A percentile compares a stretch with the other conserved stretches of the same genome.
Evolutionary conservation across 1,140 invertebrate species (phyloP).

Genomic region (Drosophila lini): DNA sequence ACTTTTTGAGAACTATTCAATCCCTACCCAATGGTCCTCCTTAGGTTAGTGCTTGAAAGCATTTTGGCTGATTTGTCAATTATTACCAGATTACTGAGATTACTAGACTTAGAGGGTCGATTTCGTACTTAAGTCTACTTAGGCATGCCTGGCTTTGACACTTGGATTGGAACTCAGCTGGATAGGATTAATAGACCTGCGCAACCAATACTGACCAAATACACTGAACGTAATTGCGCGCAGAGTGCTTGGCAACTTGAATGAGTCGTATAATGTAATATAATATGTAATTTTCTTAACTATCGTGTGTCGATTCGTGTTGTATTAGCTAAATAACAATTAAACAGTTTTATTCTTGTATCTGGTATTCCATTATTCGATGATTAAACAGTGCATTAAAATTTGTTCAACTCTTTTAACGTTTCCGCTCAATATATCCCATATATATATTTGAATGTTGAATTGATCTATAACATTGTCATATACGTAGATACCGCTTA

Average conservation of each 20-base stretch:
- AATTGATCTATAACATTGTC: conserved; percentile 67
- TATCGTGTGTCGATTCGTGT: conserved; percentile 31
- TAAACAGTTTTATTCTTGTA: conserved; percentile 58
- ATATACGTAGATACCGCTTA: conserved; percentile 52
- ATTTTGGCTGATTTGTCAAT: conserved; percentile 41
- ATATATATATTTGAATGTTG: conserved; percentile 46
- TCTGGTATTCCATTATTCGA: conserved; percentile 74
- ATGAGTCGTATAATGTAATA: conserved; percentile 30
- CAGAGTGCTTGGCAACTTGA: conserved; percentile 38
- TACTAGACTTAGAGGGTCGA: conserved; percentile 29
- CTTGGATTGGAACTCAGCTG: conserved; percentile 60
- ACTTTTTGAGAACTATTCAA: background rate
- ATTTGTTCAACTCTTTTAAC: conserved; percentile 73
- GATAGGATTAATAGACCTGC: conserved; percentile 27
- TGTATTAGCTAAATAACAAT: conserved; percentile 75
- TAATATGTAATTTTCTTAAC: conserved; percentile 48
- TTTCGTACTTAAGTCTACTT: conserved; percentile 12
- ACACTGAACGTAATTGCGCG: conserved; percentile 36
- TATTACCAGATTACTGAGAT: conserved; percentile 15
- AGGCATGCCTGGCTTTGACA: conserved; percentile 32
- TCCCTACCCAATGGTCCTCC: background rate
- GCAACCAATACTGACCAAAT: conserved; percentile 44
- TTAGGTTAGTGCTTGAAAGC: conserved; percentile 20
- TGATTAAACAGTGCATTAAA: conserved; percentile 84
- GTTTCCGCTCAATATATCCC: conserved; percentile 37